A percentile compares a stretch with the other conserved stretches of the same genome.
These are phyloP conservation scores for Hetaerina titia DNA, from an alignment of 2,888 invertebrate genomes.

Conservation along the genomic window DNA sequence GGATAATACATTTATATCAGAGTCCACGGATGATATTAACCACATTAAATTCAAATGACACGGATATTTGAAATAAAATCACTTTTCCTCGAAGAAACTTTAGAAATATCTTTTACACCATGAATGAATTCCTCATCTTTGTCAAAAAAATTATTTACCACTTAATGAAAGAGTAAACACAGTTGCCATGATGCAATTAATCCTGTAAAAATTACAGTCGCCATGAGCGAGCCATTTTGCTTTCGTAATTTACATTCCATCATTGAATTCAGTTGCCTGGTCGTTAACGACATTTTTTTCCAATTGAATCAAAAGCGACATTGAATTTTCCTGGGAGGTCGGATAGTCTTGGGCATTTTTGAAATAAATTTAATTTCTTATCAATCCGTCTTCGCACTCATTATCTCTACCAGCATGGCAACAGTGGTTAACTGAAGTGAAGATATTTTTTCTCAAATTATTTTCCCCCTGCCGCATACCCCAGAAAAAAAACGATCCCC, in stretches of 20 bases:
- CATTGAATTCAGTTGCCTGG: neutral
- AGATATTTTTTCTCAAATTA: neutral
- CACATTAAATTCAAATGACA: conserved; percentile 43
- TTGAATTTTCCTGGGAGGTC: neutral
- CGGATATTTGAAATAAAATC: conserved; percentile 6
- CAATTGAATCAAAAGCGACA: neutral
- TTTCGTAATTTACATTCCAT: neutral
- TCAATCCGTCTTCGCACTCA: neutral
- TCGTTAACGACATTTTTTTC: neutral
- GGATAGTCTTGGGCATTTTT: neutral
- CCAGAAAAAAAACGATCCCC: neutral
- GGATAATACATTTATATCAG: conserved; percentile 36
- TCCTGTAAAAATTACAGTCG: neutral
- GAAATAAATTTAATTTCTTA: neutral
- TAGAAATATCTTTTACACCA: neutral
- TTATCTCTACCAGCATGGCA: neutral
- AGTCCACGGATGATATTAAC: conserved; percentile 15
- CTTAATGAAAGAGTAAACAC: neutral
- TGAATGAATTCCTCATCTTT: neutral
- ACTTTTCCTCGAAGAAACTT: neutral
- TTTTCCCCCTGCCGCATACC: neutral
- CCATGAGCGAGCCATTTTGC: neutral
- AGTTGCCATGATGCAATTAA: neutral
- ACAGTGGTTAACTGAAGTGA: neutral
- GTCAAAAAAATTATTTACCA: neutral